Evolutionary conservation across 2,797 vertebrate species (phyloP).

Genomic region (Tachyglossus aculeatus): DNA sequence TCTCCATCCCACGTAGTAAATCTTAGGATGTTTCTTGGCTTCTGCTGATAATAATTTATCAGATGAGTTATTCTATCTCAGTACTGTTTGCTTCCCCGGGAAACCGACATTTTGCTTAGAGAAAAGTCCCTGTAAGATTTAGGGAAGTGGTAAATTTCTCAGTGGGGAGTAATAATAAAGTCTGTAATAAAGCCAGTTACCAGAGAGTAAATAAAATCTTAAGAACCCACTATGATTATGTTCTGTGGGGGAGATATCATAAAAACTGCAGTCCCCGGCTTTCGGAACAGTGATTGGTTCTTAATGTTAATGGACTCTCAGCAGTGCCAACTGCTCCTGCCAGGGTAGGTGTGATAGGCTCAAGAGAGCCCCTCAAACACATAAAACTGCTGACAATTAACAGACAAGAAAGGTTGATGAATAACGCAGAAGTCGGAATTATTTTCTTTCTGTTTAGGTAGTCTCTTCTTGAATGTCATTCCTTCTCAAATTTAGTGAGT

Average conservation of each 20-base stretch:
- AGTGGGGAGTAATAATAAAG: slow-evolving; percentile 6
- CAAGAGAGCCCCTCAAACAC: background rate
- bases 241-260: background rate
- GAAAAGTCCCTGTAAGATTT: background rate
- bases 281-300: background rate
- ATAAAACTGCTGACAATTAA: background rate
- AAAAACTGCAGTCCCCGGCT: background rate
- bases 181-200: background rate
- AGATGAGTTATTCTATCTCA: slow-evolving; percentile 12
- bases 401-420: background rate
- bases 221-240: background rate
- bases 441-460: background rate
- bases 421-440: slow-evolving; percentile 5
- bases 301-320: background rate
- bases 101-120: slow-evolving; percentile 12
- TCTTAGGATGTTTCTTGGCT: too few species aligned
- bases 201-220: slow-evolving; percentile 4
- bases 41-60: background rate
- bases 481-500: too few species aligned
- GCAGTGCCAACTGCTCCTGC: background rate
- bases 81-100: slow-evolving; percentile 18
- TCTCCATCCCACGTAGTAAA: too few species aligned
- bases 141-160: slow-evolving; percentile 23
- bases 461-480: too few species aligned
- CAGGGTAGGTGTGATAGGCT: background rate